These are phyloP conservation scores for Tragelaphus scriptus DNA, from an alignment of 2,113 vertebrate species.

Conservation along the genomic window DNA sequence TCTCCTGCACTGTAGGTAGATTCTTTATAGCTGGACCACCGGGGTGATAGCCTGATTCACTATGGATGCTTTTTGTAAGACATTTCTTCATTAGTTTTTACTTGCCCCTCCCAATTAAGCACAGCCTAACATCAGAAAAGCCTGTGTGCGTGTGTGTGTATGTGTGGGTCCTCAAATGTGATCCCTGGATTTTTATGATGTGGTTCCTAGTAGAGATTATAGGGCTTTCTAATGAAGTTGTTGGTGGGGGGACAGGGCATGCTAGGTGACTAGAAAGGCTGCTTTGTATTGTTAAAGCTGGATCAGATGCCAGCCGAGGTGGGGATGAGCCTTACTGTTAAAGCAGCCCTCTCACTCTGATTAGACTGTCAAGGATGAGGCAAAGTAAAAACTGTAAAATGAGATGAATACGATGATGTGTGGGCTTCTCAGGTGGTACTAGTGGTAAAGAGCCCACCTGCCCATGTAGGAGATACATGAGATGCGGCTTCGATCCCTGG, in stretches of 20 bases:
- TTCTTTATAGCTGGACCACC: neutral
- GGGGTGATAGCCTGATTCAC: neutral
- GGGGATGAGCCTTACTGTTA: neutral
- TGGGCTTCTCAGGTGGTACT: neutral
- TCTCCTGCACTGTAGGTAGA: neutral
- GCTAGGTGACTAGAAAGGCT: neutral
- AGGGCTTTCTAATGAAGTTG: neutral
- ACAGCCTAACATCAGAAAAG: neutral
- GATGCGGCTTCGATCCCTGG: accelerated
- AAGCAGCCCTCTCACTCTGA: neutral
- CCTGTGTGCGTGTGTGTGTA: neutral
- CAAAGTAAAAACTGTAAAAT: neutral
- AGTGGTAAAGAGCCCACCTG: neutral
- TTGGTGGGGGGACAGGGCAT: neutral
- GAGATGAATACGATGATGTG: neutral
- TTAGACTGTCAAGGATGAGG: neutral
- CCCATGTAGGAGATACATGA: neutral
- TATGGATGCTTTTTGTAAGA: neutral
- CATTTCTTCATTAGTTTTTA: neutral
- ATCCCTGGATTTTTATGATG: neutral
- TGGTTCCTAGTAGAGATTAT: neutral
- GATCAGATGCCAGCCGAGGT: neutral
- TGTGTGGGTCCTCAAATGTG: neutral
- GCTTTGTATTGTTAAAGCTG: neutral
- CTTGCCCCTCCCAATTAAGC: neutral